Base-by-base conservation (phyloP, 2,888 invertebrate species). In the Neoitamus cyanurus region DNA sequence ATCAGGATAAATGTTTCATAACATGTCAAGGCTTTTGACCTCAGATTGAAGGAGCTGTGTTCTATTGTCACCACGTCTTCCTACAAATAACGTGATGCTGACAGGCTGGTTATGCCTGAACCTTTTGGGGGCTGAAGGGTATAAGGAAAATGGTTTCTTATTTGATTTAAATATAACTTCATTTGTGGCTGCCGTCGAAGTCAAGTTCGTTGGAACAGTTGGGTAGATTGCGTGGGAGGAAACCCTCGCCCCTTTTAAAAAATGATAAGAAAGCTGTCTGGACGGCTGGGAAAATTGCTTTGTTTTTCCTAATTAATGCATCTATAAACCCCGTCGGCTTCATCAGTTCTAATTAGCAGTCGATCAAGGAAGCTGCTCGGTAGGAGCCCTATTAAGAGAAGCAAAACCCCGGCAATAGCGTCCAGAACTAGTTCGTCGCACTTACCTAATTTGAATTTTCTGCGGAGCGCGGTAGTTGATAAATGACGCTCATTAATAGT, bases 401-500 rank as follows among this genome's bases (percentile, higher is more conserved):
- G 58, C 4, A 34, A 34, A 34, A 34, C 7, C 4, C 15, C 58
- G 2, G 58, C 15, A 20, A 9, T 20, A 48, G n/a, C 3, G 58
- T 58, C 58, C 25, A 58, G 20, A 7, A 11, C 25, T 58, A 58
- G 25, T 58, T 58, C 58, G 58, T 58, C 58, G 58, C 58, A 58
- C 6, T 58, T 58, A 25, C 20, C 58, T 58, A 58, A 58, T 58
- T 58, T 58, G 58, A 58, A 58, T 58, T 58, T 58, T 58, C 58
- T 58, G 58, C 11, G 58, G 58, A 58, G 25, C 58, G 20, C 58
- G 58, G n/a, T 30, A 20, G 70, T 31, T 78, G 78, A 78, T 78
- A 30, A 78, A 78, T 78, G 37, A 31, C n/a, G 9, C 78, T 78
- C 46, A 78, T 78, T 78, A 78, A 78, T 78, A 78, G 58, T 15